phyloP scores from a whole-genome alignment of 2,113 vertebrate species.

The human region DNA sequence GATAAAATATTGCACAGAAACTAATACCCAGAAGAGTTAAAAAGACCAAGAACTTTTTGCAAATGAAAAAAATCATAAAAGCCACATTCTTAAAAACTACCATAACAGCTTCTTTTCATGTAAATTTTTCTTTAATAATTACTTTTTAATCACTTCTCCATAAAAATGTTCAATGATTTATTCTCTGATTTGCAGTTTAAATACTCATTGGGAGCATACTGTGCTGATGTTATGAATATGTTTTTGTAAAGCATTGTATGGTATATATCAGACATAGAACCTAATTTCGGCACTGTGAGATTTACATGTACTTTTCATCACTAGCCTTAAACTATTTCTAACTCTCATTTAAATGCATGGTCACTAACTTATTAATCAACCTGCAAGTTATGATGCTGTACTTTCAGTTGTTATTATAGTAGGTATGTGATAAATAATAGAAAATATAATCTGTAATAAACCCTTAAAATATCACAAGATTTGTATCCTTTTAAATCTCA shows the following conservation, averaged over 20 bases:
- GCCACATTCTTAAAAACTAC: background rate
- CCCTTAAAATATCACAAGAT: conserved; percentile 68
- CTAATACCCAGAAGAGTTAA: background rate
- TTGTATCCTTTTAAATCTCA: conserved; percentile 67
- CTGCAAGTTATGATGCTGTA: conserved; percentile 58
- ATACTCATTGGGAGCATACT: background rate
- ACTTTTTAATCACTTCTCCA: background rate
- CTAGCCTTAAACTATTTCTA: conserved; percentile 35
- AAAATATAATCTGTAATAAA: conserved; percentile 67
- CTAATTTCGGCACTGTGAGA: conserved; percentile 5
- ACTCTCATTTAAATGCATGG: conserved; percentile 23
- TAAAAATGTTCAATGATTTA: background rate
- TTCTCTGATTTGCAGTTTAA: background rate
- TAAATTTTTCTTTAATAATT: conserved; percentile 12
- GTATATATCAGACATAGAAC: background rate
- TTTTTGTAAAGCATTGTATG: background rate
- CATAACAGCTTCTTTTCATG: background rate
- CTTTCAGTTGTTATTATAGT: conserved; percentile 69
- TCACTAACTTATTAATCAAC: conserved; percentile 69
- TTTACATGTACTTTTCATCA: background rate
- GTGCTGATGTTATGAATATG: background rate
- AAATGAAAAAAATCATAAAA: background rate
- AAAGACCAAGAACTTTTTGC: background rate
- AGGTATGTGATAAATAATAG: conserved; percentile 60
- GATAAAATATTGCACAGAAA: background rate